Evolutionary conservation across 2,113 vertebrate genomes (phyloP).

Genomic region (Eulacestoma nigropectus): DNA sequence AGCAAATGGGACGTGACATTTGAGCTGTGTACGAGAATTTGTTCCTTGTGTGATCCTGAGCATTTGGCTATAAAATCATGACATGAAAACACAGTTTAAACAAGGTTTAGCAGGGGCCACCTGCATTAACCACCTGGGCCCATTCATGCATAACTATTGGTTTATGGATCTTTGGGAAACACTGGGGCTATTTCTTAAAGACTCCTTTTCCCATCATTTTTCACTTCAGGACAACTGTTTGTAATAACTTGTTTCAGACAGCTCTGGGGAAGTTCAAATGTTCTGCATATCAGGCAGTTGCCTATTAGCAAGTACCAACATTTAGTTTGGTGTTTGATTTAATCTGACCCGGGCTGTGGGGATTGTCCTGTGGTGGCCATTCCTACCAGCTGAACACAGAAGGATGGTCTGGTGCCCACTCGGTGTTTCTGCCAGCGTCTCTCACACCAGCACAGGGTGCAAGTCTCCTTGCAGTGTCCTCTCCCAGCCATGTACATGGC

Average conservation of each 20-base stretch:
- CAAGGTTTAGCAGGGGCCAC: background rate
- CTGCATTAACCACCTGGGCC: background rate
- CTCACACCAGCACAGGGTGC: background rate
- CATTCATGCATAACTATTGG: background rate
- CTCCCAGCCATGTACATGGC: rapidly evolving
- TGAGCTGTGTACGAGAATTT: background rate
- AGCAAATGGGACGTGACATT: background rate
- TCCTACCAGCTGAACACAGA: background rate
- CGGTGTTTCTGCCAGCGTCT: background rate
- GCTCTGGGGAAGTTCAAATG: background rate
- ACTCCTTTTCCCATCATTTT: background rate
- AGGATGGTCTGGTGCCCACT: no score
- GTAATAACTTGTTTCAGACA: background rate
- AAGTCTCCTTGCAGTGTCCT: background rate
- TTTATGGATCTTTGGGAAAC: background rate
- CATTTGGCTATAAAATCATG: background rate
- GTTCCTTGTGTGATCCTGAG: background rate
- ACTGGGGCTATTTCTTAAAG: background rate
- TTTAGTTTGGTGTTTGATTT: background rate
- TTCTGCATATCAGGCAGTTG: background rate
- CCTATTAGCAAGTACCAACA: background rate
- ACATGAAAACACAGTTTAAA: background rate
- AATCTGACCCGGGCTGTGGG: background rate
- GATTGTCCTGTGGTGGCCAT: no score
- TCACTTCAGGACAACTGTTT: background rate